Evolutionary conservation across 2,797 vertebrate species (phyloP).

Genomic region (Limosa lapponica): DNA sequence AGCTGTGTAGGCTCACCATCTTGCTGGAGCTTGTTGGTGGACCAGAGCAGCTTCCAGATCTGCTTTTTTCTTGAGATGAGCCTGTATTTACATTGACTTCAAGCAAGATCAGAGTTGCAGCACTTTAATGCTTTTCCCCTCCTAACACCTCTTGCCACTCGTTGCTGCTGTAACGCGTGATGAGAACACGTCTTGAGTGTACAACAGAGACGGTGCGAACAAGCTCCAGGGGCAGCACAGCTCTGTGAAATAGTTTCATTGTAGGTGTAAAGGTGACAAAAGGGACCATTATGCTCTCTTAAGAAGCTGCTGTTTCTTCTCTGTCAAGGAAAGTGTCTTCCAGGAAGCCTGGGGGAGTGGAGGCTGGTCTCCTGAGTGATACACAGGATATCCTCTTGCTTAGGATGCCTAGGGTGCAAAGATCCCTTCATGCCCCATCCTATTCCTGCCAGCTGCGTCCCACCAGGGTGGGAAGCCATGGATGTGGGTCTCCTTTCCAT

Average conservation of each 20-base stretch:
- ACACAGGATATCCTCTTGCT: neutral
- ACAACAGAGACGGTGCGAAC: neutral
- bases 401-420: neutral
- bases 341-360: neutral
- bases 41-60: neutral
- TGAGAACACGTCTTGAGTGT: neutral
- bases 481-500: neutral
- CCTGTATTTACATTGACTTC: neutral
- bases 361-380: neutral
- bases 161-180: rapidly evolving
- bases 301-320: neutral
- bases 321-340: neutral
- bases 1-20: neutral
- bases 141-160: neutral
- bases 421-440: neutral
- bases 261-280: neutral
- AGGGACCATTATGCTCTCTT: neutral
- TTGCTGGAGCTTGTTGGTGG: neutral
- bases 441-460: neutral
- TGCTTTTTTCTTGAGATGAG: neutral
- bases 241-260: neutral
- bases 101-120: neutral
- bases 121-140: neutral
- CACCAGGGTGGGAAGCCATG: neutral
- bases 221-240: neutral